Evolutionary conservation across 2,113 vertebrate genomes (phyloP).

Genomic region (Tyrannus savana): DNA sequence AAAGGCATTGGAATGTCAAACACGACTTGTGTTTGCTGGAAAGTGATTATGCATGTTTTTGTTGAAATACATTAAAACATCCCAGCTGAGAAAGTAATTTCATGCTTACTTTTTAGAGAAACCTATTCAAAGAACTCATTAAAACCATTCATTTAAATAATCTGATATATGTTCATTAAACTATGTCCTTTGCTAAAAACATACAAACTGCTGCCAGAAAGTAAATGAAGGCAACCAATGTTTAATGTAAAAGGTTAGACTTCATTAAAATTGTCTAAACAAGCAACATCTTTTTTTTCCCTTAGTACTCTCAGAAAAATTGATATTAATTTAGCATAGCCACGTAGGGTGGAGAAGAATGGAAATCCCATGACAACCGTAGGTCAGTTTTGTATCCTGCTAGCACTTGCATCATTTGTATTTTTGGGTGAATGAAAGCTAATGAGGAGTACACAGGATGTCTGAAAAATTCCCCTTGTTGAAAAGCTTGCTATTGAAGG

Average conservation of each 20-base stretch:
- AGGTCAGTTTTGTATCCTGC: not conserved
- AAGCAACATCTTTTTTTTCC: conserved; percentile 31
- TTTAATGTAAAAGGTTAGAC: conserved; percentile 71
- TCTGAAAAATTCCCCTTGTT: not conserved
- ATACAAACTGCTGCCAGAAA: conserved; percentile 65
- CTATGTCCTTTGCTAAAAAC: conserved; percentile 64
- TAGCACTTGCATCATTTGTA: not conserved
- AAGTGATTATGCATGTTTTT: conserved; percentile 54
- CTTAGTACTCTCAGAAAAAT: conserved; percentile 17
- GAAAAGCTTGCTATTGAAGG: not conserved
- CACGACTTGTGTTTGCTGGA: not conserved
- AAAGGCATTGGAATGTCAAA: conserved; percentile 40
- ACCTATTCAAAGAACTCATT: conserved; percentile 74
- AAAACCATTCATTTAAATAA: conserved; percentile 78
- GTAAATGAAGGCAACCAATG: conserved; percentile 70
- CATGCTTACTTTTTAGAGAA: conserved; percentile 70
- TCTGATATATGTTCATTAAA: conserved; percentile 71
- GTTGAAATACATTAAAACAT: conserved; percentile 67
- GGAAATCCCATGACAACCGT: not conserved
- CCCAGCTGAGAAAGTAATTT: conserved; percentile 69
- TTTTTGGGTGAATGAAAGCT: not conserved
- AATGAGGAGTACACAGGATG: not conserved
- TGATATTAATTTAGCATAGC: conserved; percentile 41
- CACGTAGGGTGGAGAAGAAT: not conserved
- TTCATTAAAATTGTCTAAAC: conserved; percentile 67